Evolutionary conservation across 2,113 vertebrate genomes (phyloP).

Genomic region (Embiotoca jacksoni): DNA sequence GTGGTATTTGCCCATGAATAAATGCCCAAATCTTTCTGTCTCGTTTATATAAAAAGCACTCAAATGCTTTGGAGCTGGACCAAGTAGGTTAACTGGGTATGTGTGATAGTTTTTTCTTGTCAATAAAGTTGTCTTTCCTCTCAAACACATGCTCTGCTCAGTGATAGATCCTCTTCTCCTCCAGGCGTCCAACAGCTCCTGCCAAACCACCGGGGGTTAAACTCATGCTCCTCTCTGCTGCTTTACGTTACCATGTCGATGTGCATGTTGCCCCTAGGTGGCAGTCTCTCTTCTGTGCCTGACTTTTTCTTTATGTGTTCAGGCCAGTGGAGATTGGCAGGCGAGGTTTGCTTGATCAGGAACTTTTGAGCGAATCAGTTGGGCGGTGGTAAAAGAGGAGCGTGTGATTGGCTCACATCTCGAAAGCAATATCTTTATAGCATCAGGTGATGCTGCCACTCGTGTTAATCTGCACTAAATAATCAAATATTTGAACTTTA

Average conservation of each 20-base stretch:
- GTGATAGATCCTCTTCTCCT: conserved; percentile 78
- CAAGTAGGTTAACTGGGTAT: conserved; percentile 89
- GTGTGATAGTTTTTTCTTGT: conserved; percentile 85
- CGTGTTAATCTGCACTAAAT: conserved; percentile 33
- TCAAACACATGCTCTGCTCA: conserved; percentile 82
- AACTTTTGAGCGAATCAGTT: conserved; percentile 42
- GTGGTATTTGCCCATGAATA: conserved; percentile 82
- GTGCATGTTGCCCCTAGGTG: conserved; percentile 82
- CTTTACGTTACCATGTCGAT: conserved; percentile 60
- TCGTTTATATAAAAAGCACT: conserved; percentile 88
- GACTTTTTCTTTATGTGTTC: conserved; percentile 48
- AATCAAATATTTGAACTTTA: conserved; percentile 25
- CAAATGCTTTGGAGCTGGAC: conserved; percentile 88
- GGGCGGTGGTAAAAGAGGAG: conserved; percentile 31
- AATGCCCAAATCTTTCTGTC: conserved; percentile 87
- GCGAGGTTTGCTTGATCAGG: conserved; percentile 39
- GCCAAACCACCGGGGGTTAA: conserved; percentile 65
- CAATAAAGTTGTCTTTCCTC: conserved; percentile 82
- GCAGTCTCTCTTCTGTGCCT: conserved; percentile 73
- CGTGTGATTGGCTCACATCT: conserved; percentile 42
- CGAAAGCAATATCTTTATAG: conserved; percentile 41
- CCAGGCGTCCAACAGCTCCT: conserved; percentile 68
- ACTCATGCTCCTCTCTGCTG: conserved; percentile 64
- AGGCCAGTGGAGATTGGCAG: conserved; percentile 39
- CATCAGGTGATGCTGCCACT: conserved; percentile 35